phyloP scores from a whole-genome alignment of 1,140 invertebrate species.

The Philopotamus ludificatus region DNA sequence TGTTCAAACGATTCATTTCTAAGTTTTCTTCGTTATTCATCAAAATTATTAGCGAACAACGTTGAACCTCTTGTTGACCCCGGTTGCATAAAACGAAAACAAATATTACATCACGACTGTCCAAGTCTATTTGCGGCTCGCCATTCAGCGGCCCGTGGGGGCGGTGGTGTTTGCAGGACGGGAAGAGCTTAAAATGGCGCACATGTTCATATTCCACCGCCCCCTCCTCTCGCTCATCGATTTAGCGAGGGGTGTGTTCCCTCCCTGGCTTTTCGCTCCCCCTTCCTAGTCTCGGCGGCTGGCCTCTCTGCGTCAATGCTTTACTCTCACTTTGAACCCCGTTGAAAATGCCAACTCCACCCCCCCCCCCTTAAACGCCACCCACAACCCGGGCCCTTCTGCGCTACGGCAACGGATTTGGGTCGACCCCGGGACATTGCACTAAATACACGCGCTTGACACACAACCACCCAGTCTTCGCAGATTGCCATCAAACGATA shows the following conservation, averaged over 20 bases:
- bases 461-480: neutral
- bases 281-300: neutral
- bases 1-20: too few species aligned
- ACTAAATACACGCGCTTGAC: neutral
- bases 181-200: neutral
- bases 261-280: neutral
- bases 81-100: too few species aligned
- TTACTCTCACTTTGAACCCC: conserved; percentile 14
- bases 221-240: conserved; percentile 5
- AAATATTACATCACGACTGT: too few species aligned
- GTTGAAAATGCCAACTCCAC: neutral
- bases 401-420: neutral
- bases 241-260: conserved; percentile 8
- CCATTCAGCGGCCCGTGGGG: too few species aligned
- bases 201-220: neutral
- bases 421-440: conserved; percentile 17
- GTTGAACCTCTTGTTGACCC: too few species aligned
- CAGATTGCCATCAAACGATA: too few species aligned
- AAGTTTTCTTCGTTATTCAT: too few species aligned
- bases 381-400: neutral
- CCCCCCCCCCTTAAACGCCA: neutral
- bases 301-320: neutral
- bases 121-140: too few species aligned
- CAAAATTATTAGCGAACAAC: too few species aligned
- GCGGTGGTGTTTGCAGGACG: neutral